Percentiles rank a stretch among this genome's conserved stretches.
phyloP scores from a whole-genome alignment of 2,113 vertebrate genomes.

The Sylvilagus bachmani region DNA sequence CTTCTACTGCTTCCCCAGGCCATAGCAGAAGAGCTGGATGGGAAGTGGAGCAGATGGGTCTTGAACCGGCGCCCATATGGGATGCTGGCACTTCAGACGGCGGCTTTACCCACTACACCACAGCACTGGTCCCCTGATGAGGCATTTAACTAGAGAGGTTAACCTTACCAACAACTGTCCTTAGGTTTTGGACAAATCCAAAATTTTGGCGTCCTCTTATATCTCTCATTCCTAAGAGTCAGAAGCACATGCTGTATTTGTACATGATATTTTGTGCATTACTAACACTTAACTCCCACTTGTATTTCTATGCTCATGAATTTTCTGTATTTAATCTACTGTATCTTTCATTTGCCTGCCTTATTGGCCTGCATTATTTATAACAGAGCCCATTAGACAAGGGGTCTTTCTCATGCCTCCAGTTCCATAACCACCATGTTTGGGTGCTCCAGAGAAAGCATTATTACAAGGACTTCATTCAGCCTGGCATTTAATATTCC shows the following conservation, averaged over 20 bases:
- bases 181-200: background rate
- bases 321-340: slow-evolving; percentile 18
- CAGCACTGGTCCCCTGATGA: background rate
- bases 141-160: slow-evolving; percentile 15
- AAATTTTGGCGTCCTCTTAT: slow-evolving; percentile 6
- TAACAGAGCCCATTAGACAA: background rate
- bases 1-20: too few relatives aligned
- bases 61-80: too few relatives aligned
- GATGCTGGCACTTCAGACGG: too few relatives aligned
- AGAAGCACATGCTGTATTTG: background rate
- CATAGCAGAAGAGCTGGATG: too few relatives aligned
- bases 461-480: background rate
- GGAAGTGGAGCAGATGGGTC: too few relatives aligned
- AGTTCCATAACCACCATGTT: background rate
- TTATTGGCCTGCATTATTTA: slow-evolving; percentile 20
- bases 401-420: background rate
- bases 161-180: background rate
- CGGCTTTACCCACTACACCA: too few relatives aligned
- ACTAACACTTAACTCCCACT: slow-evolving; percentile 16
- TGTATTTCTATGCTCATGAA: background rate
- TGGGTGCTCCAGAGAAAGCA: background rate
- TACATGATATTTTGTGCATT: background rate
- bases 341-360: slow-evolving; percentile 29
- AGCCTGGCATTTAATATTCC: background rate
- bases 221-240: background rate